Percentiles rank a stretch among this genome's conserved stretches.
phyloP scores from a whole-genome alignment of 2,113 vertebrate species.

The Piliocolobus tephrosceles region DNA sequence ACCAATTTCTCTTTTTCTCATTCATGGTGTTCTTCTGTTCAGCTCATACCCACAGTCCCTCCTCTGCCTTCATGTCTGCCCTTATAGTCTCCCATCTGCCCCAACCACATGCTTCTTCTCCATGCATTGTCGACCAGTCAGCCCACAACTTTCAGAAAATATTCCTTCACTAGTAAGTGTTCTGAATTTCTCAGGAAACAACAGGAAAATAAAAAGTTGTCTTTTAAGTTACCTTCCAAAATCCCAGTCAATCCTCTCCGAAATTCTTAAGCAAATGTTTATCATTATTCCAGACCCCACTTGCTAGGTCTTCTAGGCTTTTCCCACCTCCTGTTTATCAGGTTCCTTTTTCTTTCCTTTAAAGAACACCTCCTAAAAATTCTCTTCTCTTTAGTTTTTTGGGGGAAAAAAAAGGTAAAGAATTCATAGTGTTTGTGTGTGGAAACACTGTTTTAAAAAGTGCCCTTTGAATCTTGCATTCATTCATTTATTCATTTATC shows the following conservation, averaged over 20 bases:
- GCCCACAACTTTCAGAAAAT: conserved; percentile 58
- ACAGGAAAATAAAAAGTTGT: conserved; percentile 16
- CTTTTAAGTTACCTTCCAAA: not conserved
- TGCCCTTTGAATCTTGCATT: not conserved
- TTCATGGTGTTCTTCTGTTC: conserved; percentile 74
- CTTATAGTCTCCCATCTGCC: conserved; percentile 71
- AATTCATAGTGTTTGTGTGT: not conserved
- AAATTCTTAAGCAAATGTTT: not conserved
- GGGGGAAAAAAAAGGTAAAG: not conserved
- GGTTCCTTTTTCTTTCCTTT: not conserved
- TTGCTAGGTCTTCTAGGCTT: not conserved
- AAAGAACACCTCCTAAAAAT: not conserved
- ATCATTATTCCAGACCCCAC: not conserved
- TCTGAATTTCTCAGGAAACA: conserved; percentile 45
- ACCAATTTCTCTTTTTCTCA: conserved; percentile 61
- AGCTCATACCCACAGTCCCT: conserved; percentile 71
- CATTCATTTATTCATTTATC: not conserved
- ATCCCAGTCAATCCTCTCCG: not conserved
- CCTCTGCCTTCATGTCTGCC: conserved; percentile 71
- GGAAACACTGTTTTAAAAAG: not conserved
- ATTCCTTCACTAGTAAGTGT: conserved; percentile 44
- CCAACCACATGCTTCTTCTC: conserved; percentile 66
- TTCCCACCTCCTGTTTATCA: not conserved
- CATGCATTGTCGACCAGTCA: not conserved
- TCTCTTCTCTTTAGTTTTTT: not conserved